These are phyloP conservation scores for Watsonalla binaria DNA, from an alignment of 2,888 invertebrate genomes.

Conservation along the genomic window DNA sequence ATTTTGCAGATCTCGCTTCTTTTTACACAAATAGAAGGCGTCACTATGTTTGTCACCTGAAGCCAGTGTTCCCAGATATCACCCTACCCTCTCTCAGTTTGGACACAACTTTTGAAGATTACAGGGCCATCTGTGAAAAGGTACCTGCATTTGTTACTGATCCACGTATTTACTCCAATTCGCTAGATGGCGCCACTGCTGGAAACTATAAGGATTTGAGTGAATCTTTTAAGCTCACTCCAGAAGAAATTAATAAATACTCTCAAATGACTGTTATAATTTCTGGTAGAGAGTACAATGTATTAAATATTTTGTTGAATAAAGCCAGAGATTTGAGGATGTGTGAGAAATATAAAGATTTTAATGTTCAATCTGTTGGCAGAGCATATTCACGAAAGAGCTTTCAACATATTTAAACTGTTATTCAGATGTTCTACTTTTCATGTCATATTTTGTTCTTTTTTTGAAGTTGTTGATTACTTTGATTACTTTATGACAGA, in stretches of 20 bases:
- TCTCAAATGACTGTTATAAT: conserved; percentile 32
- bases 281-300: conserved; percentile 34
- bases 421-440: too few species aligned
- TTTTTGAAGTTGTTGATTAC: background rate
- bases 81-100: conserved; percentile 26
- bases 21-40: conserved; percentile 34
- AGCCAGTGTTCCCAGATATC: conserved; percentile 30
- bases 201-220: conserved; percentile 16
- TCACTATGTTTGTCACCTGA: conserved; percentile 37
- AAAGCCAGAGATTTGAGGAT: conserved; percentile 45
- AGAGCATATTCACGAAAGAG: conserved; percentile 21
- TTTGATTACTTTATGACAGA: background rate
- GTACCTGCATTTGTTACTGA: conserved; percentile 10
- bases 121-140: conserved; percentile 30
- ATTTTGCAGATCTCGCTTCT: conserved; percentile 31
- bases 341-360: conserved; percentile 41
- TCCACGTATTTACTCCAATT: conserved; percentile 7
- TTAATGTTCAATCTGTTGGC: conserved; percentile 34
- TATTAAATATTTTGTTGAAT: conserved; percentile 39
- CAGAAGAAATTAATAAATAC: conserved; percentile 42
- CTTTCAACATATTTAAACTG: conserved; percentile 3
- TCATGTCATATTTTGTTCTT: background rate
- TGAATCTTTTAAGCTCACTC: conserved; percentile 27
- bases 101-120: conserved; percentile 24
- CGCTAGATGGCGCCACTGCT: conserved; percentile 37